These are phyloP conservation scores for Centrocercus urophasianus DNA, from an alignment of 2,113 vertebrate genomes.

Conservation along the genomic window DNA sequence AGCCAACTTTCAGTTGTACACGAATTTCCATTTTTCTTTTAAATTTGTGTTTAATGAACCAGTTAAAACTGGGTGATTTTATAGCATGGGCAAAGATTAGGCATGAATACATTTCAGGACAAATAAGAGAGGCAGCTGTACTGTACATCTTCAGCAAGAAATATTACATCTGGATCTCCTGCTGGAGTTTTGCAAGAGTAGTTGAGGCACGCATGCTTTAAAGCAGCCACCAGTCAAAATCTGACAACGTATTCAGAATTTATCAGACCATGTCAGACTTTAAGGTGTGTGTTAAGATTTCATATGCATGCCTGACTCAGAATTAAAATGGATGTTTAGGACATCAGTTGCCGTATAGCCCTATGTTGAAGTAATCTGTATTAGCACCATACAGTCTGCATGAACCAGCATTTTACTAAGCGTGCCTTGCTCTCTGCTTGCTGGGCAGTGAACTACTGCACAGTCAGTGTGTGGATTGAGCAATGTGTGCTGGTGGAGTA, in stretches of 20 bases:
- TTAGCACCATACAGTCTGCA: background rate
- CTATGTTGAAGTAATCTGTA: background rate
- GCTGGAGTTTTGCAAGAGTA: background rate
- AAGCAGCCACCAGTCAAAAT: background rate
- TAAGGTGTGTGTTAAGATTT: background rate
- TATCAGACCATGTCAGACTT: background rate
- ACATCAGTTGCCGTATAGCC: background rate
- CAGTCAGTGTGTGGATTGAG: accelerated
- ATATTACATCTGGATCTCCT: background rate
- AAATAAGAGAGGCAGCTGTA: background rate
- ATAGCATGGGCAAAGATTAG: background rate
- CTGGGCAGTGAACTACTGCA: background rate
- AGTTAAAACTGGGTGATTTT: background rate
- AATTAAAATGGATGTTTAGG: background rate
- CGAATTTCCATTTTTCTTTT: background rate
- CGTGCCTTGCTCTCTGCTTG: background rate
- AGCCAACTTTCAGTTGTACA: background rate
- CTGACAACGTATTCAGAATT: background rate
- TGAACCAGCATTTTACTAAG: background rate
- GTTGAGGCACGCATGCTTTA: accelerated
- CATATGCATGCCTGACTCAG: background rate
- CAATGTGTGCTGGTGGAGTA: background rate
- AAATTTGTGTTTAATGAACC: background rate
- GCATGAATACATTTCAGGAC: background rate
- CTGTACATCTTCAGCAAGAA: background rate